Evolutionary conservation across 2,797 vertebrate genomes (phyloP).

Genomic region (Petrocephalus sullivani): DNA sequence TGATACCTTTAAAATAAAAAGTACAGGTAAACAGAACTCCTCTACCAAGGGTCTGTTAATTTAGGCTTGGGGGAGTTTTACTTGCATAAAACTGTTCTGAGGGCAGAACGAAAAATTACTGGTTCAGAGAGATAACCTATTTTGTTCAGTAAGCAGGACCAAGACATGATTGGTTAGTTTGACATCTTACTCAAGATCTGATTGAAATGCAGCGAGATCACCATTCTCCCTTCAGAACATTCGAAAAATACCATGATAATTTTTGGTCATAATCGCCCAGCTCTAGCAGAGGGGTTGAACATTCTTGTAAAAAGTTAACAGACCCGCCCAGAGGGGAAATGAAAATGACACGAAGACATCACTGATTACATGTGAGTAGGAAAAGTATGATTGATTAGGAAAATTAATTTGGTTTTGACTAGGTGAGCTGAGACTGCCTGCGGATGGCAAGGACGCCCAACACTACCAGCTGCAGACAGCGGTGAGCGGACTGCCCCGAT

Average conservation of each 20-base stretch:
- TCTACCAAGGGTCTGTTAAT: not conserved
- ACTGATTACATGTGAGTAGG: not conserved
- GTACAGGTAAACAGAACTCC: not conserved
- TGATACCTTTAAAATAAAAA: not conserved
- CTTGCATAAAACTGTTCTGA: no score
- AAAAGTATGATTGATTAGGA: not conserved
- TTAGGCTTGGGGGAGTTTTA: no score
- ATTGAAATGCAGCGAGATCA: no score
- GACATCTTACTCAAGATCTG: no score
- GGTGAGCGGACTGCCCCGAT: not conserved
- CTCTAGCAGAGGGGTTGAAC: not conserved
- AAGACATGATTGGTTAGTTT: no score
- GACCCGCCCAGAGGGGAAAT: not conserved
- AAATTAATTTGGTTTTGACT: not conserved
- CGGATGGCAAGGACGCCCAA: not conserved
- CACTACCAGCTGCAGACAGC: not conserved
- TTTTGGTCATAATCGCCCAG: no score
- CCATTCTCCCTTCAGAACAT: no score
- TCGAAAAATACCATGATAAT: no score
- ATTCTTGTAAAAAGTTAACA: not conserved
- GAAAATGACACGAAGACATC: not conserved
- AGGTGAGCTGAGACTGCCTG: not conserved
- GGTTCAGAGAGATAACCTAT: no score
- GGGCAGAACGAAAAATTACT: no score
- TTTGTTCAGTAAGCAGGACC: no score